Conservation (phyloP, 2,797 vertebrate genomes). For the Hylomyscus alleni region DNA sequence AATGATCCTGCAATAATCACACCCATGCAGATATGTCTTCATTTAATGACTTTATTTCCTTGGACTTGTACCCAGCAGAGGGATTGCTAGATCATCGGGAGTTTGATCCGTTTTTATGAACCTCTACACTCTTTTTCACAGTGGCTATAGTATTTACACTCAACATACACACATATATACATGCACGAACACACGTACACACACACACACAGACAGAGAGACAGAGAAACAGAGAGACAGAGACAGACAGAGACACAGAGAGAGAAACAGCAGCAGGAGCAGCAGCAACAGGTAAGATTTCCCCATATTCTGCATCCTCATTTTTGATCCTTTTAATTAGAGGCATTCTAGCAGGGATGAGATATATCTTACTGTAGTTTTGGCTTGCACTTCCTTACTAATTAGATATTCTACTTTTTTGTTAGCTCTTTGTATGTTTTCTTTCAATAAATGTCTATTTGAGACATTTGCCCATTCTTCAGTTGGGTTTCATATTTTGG, state of each 20-base stretch:
- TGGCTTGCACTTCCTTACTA: background rate
- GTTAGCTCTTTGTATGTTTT: background rate
- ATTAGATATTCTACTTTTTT: background rate
- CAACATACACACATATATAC: background rate
- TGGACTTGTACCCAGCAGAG: background rate
- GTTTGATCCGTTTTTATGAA: background rate
- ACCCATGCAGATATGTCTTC: background rate
- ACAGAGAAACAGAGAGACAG: no score
- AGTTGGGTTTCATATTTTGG: background rate
- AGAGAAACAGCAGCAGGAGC: no score
- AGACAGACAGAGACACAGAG: no score
- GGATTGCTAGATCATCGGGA: background rate
- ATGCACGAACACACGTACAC: background rate
- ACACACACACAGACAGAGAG: background rate
- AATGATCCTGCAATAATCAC: background rate
- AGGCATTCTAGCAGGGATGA: background rate
- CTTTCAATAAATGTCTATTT: background rate
- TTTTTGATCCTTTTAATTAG: background rate
- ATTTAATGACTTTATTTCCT: background rate
- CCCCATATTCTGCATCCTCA: background rate
- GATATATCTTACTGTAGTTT: background rate
- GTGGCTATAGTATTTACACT: background rate
- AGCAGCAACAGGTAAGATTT: background rate
- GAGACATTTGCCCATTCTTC: background rate
- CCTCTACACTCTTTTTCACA: background rate